These are phyloP conservation scores for Eilema caniola DNA, from an alignment of 2,888 invertebrate species.

Conservation along the genomic window DNA sequence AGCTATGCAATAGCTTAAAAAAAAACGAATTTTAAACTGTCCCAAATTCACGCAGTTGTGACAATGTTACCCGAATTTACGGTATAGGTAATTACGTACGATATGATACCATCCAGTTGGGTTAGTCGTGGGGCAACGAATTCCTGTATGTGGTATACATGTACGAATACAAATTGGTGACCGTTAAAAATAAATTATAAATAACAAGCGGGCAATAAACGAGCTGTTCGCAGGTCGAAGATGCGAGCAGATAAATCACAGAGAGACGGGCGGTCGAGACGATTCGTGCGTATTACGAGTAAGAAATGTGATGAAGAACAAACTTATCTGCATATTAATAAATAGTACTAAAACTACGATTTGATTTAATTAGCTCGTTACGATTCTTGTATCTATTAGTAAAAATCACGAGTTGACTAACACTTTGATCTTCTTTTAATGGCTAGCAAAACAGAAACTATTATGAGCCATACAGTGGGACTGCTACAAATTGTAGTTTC, in stretches of 20 bases:
- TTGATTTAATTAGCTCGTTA: too few relatives aligned
- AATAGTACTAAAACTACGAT: too few relatives aligned
- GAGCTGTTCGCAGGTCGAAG: conserved; percentile 84
- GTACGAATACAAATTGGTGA: conserved; percentile 79
- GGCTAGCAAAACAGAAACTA: too few relatives aligned
- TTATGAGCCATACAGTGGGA: too few relatives aligned
- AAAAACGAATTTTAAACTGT: too few relatives aligned
- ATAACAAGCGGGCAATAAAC: conserved; percentile 85
- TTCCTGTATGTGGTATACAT: conserved; percentile 50
- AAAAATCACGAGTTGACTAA: too few relatives aligned
- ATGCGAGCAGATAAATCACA: conserved; percentile 85
- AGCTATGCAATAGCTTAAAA: too few relatives aligned
- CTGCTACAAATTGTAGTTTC: too few relatives aligned
- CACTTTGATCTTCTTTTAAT: too few relatives aligned
- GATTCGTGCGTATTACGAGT: conserved; percentile 67
- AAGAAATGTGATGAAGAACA: conserved; percentile 71
- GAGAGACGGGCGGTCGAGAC: conserved; percentile 60
- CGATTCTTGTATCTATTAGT: too few relatives aligned
- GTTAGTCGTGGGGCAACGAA: conserved; percentile 56
- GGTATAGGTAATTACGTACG: conserved; percentile 43
- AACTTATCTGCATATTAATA: conserved; percentile 63
- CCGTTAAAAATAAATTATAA: conserved; percentile 87
- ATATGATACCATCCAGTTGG: conserved; percentile 57
- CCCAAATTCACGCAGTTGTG: too few relatives aligned
- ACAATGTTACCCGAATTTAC: too few relatives aligned